These are phyloP conservation scores for Diplolepis rosae DNA, from an alignment of 2,888 invertebrate genomes.

Conservation along the genomic window DNA sequence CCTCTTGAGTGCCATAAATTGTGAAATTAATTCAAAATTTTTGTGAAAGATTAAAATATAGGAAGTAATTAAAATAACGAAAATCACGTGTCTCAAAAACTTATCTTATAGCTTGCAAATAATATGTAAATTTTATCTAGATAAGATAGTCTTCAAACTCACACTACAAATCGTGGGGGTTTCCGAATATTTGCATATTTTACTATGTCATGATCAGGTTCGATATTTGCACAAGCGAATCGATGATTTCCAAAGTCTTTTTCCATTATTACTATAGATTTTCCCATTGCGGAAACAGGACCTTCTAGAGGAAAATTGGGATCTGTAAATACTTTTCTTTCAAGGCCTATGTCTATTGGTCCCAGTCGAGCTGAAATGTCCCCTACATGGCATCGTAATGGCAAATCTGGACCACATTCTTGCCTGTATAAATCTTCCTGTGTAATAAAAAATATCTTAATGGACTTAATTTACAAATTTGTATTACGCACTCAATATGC, in stretches of 20 bases:
- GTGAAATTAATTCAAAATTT: too few relatives aligned
- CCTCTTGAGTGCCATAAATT: too few relatives aligned
- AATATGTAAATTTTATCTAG: too few relatives aligned
- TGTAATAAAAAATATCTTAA: constrained; percentile 36
- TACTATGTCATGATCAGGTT: constrained; percentile 91
- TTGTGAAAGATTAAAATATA: too few relatives aligned
- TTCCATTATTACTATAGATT: constrained; percentile 89
- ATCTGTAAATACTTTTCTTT: constrained; percentile 87
- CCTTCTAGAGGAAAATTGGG: constrained; percentile 91
- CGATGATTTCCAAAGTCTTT: constrained; percentile 82
- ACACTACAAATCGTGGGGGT: constrained; percentile 92
- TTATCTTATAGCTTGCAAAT: too few relatives aligned
- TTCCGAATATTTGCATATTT: constrained; percentile 91
- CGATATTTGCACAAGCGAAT: constrained; percentile 93
- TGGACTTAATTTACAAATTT: not conserved
- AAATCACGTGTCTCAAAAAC: too few relatives aligned
- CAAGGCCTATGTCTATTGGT: constrained; percentile 86
- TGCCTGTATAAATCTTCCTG: constrained; percentile 88
- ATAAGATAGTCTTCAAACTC: constrained; percentile 69
- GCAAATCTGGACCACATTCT: constrained; percentile 92
- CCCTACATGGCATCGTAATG: constrained; percentile 92
- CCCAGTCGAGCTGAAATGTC: constrained; percentile 91
- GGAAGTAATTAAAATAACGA: too few relatives aligned
- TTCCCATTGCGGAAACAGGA: constrained; percentile 84
- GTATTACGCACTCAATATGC: not conserved